A percentile compares a stretch with the other conserved stretches of the same genome.
Evolutionary conservation across 92 coral and sea anemone species (phyloP).

Genomic region (Epizoanthus rinbou): DNA sequence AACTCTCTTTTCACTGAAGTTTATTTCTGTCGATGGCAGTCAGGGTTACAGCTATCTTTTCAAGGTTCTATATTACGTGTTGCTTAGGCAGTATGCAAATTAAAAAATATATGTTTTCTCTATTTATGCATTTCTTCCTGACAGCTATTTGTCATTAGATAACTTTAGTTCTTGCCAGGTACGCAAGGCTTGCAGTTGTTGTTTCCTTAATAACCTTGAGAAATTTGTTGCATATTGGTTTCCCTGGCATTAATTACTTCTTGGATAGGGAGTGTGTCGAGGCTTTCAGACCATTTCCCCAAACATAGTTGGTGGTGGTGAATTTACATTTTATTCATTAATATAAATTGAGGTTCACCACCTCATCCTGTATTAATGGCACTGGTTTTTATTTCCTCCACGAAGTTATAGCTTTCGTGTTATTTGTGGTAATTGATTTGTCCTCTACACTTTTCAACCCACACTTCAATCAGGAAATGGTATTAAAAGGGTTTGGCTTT

Average conservation of each 20-base stretch:
- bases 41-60: too few relatives aligned
- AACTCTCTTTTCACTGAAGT: too few relatives aligned
- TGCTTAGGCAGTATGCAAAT: not conserved
- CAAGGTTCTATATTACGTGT: too few relatives aligned
- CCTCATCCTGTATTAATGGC: constrained; percentile 6
- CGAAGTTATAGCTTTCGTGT: not conserved
- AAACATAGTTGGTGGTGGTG: not conserved
- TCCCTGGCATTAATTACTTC: not conserved
- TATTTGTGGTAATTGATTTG: not conserved
- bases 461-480: not conserved
- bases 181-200: not conserved
- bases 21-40: too few relatives aligned
- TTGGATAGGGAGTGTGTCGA: constrained; percentile 17
- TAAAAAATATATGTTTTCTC: not conserved
- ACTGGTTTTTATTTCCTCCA: not conserved
- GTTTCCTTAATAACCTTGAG: not conserved
- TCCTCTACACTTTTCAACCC: constrained; percentile 5
- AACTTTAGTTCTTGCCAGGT: not conserved
- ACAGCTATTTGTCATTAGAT: not conserved
- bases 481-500: not conserved
- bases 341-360: constrained; percentile 21
- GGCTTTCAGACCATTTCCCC: not conserved
- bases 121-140: not conserved
- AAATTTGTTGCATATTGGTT: not conserved
- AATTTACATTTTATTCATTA: constrained; percentile 7